Percentiles rank a stretch among this genome's conserved stretches.
phyloP scores from a whole-genome alignment of 2,888 invertebrate genomes.

The Neoscelio sp. region DNA sequence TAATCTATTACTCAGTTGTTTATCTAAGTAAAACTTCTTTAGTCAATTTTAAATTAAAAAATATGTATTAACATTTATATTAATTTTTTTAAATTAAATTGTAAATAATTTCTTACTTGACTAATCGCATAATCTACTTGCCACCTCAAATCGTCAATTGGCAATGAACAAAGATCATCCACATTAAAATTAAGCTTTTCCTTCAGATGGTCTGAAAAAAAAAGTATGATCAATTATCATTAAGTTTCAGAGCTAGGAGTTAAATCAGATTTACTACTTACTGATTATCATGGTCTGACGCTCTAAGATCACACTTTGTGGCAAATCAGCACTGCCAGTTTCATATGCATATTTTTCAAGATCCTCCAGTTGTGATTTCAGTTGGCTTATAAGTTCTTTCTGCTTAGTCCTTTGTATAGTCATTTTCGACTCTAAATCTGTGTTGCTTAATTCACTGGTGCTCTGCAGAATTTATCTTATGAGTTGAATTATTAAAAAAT shows the following conservation, averaged over 20 bases:
- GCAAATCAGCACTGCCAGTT: constrained; percentile 90
- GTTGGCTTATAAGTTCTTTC: constrained; percentile 92
- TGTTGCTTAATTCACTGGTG: constrained; percentile 74
- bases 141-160: constrained; percentile 92
- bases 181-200: constrained; percentile 93
- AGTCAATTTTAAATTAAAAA: too few relatives aligned
- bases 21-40: too few relatives aligned
- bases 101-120: too few relatives aligned
- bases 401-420: constrained; percentile 88
- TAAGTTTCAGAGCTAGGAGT: neutral
- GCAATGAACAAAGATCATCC: constrained; percentile 90
- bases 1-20: too few relatives aligned
- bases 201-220: constrained; percentile 89
- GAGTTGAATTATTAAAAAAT: neutral
- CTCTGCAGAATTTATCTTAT: constrained; percentile 69
- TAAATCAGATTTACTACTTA: constrained; percentile 72
- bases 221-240: too few relatives aligned
- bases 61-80: too few relatives aligned
- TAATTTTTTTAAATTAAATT: too few relatives aligned
- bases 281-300: constrained; percentile 94
- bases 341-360: constrained; percentile 96
- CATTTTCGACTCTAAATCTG: constrained; percentile 85
- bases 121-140: constrained; percentile 96
- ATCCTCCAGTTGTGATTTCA: constrained; percentile 96
- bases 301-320: constrained; percentile 91